Evolutionary conservation across 2,888 invertebrate species (phyloP), one percentile per base, ranked within the genome.

Genomic region (Eremobia ochroleuca): DNA sequence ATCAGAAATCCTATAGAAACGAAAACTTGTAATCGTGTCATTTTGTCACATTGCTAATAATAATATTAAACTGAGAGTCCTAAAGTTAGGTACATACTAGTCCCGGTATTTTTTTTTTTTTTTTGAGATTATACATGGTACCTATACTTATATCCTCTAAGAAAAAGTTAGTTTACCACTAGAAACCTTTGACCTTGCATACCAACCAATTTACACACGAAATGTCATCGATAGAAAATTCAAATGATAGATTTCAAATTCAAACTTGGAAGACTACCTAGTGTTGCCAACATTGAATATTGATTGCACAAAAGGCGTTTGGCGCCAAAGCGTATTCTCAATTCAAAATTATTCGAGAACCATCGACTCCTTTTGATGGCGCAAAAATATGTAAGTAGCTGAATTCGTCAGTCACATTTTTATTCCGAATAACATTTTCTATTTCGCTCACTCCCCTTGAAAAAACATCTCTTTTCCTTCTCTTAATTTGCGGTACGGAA

Each of bases 241-340:
- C 85, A 89, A 95, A 92, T 92, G 92, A 93, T 94, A 92, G 94
- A 96, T 94, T 95, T 92, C 92, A 92, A 95, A 94, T 93, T 94
- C 94, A 92, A 94, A 93, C 91, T 92, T 91, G 88, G 88, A 92
- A 90, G 79, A 92, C 90, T 92, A 55, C 52, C n/a, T n/a, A 92
- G 94, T 92, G 92, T 91, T 93, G 94, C 93, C 95, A 95, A 95
- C 96, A 96, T 96, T 94, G 96, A 96, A 96, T 97, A 97, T 97
- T 97, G 97, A 97, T 97, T 97, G 97, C 93, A 96, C 97, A 97
- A 97, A 97, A 97, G 97, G 96, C 95, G 95, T 93, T 94, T 92
- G 91, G 93, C 91, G 94, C 93, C 94, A 94, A 94, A 97, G 97
- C 97, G 97, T 97, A 97, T 97, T 97, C 93, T 96, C 96, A 94